Evolutionary conservation across 2,113 vertebrate genomes (phyloP).

Genomic region (Xenus cinereus): DNA sequence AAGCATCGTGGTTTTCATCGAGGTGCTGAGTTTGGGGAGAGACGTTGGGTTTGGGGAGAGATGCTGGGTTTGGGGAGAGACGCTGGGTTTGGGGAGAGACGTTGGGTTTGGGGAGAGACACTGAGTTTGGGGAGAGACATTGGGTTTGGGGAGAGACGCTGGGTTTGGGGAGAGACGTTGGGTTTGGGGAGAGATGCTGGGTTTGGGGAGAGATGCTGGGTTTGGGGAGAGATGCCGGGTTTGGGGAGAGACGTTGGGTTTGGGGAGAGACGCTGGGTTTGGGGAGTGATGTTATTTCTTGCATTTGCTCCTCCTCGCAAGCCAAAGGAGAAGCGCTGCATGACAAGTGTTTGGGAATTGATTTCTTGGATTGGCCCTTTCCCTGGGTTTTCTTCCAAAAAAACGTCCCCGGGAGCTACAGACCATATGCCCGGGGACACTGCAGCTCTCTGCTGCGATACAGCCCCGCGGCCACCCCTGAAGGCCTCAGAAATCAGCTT

Average conservation of each 20-base stretch:
- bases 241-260: too few species aligned
- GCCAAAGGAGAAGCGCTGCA: background rate
- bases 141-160: too few species aligned
- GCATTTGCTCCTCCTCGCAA: background rate
- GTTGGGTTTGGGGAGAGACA: background rate
- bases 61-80: background rate
- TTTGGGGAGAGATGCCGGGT: too few species aligned
- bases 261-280: too few species aligned
- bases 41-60: background rate
- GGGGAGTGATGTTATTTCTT: background rate
- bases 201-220: too few species aligned
- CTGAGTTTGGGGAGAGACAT: background rate
- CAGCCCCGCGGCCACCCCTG: accelerated
- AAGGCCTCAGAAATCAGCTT: background rate
- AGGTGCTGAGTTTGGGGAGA: background rate
- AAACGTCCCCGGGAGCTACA: background rate
- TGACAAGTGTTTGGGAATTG: background rate
- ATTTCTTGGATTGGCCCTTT: background rate
- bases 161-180: too few species aligned
- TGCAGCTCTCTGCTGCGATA: background rate
- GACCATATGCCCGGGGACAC: background rate
- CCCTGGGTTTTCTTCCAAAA: background rate
- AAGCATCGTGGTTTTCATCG: accelerated
- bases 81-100: too few species aligned
- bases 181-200: too few species aligned